These are phyloP conservation scores for Propithecus deckenii DNA, from an alignment of 2,797 vertebrate species.

Conservation along the genomic window DNA sequence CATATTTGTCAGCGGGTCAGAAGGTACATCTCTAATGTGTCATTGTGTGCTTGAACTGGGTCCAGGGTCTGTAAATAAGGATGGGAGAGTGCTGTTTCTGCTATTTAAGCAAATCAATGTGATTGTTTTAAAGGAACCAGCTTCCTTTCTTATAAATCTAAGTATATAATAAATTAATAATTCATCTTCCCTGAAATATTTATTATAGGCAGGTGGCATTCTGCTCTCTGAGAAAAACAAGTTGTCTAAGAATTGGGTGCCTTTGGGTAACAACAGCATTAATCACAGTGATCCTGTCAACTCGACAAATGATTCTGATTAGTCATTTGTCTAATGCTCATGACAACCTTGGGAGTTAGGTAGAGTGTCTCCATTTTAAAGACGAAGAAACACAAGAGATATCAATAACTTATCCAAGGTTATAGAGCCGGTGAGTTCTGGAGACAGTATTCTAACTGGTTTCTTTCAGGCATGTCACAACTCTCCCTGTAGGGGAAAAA, in stretches of 20 bases:
- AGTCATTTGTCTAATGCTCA: neutral
- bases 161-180: conserved; percentile 69
- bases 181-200: conserved; percentile 63
- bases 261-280: neutral
- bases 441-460: neutral
- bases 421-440: neutral
- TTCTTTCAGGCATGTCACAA: neutral
- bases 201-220: conserved; percentile 35
- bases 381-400: neutral
- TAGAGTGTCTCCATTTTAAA: neutral
- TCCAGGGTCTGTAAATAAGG: conserved; percentile 48
- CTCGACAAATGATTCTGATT: neutral
- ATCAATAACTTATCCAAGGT: neutral
- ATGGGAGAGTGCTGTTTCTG: conserved; percentile 42
- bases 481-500: neutral
- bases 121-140: neutral
- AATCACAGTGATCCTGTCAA: neutral
- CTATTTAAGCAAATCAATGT: conserved; percentile 53
- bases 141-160: conserved; percentile 64
- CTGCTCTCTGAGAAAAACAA: conserved; percentile 57
- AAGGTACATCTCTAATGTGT: conserved; percentile 2
- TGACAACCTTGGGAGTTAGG: neutral
- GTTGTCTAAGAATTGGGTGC: conserved; percentile 46
- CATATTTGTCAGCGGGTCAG: conserved; percentile 31
- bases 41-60: neutral